Percentiles rank a stretch among this genome's conserved stretches.
These are phyloP conservation scores for Lordiphosa clarofinis DNA, from an alignment of 1,140 invertebrate genomes.

Conservation along the genomic window DNA sequence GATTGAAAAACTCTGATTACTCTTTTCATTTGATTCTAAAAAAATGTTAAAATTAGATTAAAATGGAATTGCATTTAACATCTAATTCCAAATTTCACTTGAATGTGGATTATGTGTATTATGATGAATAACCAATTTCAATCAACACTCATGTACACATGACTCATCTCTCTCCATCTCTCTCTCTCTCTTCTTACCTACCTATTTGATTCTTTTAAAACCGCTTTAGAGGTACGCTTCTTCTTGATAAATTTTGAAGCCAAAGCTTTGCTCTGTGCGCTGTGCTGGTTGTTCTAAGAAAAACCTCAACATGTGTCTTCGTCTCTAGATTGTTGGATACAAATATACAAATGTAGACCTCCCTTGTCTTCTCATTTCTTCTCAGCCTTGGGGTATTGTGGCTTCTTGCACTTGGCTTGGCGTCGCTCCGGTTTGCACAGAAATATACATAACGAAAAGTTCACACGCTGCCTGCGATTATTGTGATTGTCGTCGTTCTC, in stretches of 20 bases:
- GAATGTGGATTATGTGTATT: too few relatives aligned
- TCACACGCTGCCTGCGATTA: slow-evolving; percentile 50
- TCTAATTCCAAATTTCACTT: too few relatives aligned
- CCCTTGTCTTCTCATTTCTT: slow-evolving; percentile 12
- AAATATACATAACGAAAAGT: slow-evolving; percentile 32
- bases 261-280: background rate
- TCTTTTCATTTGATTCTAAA: too few relatives aligned
- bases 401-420: slow-evolving; percentile 45
- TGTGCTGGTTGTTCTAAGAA: slow-evolving; percentile 30
- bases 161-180: too few relatives aligned
- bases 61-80: too few relatives aligned
- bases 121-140: too few relatives aligned
- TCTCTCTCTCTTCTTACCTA: too few relatives aligned
- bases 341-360: background rate
- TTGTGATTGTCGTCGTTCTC: slow-evolving; percentile 32
- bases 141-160: too few relatives aligned
- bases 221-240: background rate
- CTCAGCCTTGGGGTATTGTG: slow-evolving; percentile 16
- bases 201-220: too few relatives aligned
- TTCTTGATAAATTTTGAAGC: slow-evolving; percentile 7
- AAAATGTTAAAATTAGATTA: too few relatives aligned
- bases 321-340: slow-evolving; percentile 1
- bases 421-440: slow-evolving; percentile 13
- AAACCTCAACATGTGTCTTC: slow-evolving; percentile 33
- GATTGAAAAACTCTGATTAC: too few relatives aligned